Evolutionary conservation across 2,797 vertebrate species (phyloP).

Genomic region (Perodicticus potto): DNA sequence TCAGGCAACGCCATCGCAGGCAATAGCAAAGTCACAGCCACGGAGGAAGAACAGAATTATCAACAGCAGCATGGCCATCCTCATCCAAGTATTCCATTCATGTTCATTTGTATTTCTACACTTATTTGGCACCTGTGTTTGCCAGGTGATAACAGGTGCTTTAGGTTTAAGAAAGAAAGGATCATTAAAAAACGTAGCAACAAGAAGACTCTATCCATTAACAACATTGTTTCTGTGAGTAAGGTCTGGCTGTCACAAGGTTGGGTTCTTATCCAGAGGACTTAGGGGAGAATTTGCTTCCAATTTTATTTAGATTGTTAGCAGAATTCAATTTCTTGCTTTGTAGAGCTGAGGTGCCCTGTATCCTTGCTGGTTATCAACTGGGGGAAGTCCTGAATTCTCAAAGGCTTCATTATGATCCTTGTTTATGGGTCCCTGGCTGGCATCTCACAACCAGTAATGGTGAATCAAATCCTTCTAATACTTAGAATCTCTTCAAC

Average conservation of each 20-base stretch:
- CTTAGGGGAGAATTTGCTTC: neutral
- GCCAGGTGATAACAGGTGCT: neutral
- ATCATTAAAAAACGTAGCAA: neutral
- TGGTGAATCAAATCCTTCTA: neutral
- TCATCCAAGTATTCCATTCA: neutral
- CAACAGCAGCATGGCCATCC: neutral
- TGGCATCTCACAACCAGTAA: neutral
- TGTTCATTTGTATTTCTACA: neutral
- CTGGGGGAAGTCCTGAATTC: neutral
- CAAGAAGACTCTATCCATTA: neutral
- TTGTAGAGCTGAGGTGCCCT: neutral
- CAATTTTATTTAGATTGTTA: neutral
- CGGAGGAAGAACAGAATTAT: neutral
- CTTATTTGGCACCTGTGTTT: neutral
- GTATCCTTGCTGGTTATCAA: neutral
- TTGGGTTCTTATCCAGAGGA: neutral
- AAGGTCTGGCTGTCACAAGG: neutral
- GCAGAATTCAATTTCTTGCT: neutral
- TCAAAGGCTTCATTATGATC: neutral
- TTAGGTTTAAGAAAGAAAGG: conserved; percentile 5
- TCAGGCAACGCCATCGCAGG: neutral
- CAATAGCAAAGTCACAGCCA: neutral
- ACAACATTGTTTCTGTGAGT: neutral
- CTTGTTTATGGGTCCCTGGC: neutral
- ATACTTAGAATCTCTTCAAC: neutral